Evolutionary conservation across 2,113 vertebrate species (phyloP), one percentile per base, ranked within the genome.

Genomic region (Lamprologus lemairii): DNA sequence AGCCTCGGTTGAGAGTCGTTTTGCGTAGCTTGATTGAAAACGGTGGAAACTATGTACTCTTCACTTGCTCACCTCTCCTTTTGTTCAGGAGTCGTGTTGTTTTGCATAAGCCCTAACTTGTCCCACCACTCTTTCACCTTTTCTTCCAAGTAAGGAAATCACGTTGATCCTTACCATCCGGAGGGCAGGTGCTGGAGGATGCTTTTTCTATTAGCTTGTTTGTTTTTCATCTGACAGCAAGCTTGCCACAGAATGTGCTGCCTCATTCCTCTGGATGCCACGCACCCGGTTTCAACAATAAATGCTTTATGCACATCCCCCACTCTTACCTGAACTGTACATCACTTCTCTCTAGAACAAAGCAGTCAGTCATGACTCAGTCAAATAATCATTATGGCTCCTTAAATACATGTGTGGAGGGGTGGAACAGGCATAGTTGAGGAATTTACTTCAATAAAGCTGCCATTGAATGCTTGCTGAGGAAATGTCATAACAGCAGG

Each of bases 401-500:
- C 47, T 92, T 94, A 91, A 95, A 92, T 94, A 92, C 87, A 90
- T 92, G 93, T 92, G 94, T 92, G 91, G 91, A 94, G 88, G 91
- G 93, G 88, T 93, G 85, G 92, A 94, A 92, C 90, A 85, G 91
- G 88, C 92, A 90, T 54, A 90, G 87, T 75, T 92, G 86, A 92
- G 92, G 93, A 95, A 96, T 95, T 93, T 82, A 80, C 85, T 87
- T 89, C 92, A 95, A 94, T 95, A 96, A 96, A 95, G 92, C 91
- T 91, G 86, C 92, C 91, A 94, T 93, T 95, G 89, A 95, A 91
- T 87, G 89, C 82, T 91, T 89, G 82, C 89, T 90, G 40, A 79
- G 89, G 90, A 95, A 94, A 95, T 92, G 90, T 93, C 93, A 94
- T 93, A 93, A 93, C 91, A 90, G 89, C 60, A 37, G 55, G 57